A percentile compares a stretch with the other conserved stretches of the same genome.
Conservation (phyloP, 2,888 invertebrate genomes). For the Lathronympha strigana region DNA sequence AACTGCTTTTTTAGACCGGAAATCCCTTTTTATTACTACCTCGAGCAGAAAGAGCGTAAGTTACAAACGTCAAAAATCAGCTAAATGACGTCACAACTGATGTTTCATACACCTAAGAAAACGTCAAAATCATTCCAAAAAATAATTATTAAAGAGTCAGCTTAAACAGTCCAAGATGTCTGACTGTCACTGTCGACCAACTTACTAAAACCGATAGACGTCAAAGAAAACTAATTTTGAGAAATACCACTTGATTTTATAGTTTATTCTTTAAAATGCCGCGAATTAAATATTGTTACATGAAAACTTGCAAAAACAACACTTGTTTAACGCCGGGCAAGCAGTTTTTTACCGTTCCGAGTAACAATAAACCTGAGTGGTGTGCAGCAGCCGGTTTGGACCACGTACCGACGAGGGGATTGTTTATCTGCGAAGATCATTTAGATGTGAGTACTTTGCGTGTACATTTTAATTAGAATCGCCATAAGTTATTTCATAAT, state of each 20-base stretch:
- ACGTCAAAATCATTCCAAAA: background rate
- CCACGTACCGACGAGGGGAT: background rate
- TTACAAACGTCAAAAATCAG: constrained; percentile 1
- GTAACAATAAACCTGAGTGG: background rate
- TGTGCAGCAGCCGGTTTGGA: constrained; percentile 1
- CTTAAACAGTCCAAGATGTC: background rate
- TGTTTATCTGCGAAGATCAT: constrained; percentile 4
- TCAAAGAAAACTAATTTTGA: background rate
- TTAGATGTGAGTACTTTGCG: background rate
- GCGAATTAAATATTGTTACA: background rate
- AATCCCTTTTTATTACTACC: background rate
- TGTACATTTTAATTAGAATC: background rate
- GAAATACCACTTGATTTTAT: background rate
- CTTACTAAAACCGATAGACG: background rate
- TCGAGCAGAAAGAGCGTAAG: background rate
- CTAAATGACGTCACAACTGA: background rate
- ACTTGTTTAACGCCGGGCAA: background rate
- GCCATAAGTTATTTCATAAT: background rate
- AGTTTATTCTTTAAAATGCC: background rate
- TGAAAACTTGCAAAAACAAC: background rate
- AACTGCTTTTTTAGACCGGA: background rate
- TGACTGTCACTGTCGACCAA: background rate
- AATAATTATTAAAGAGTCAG: background rate
- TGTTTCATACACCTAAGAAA: background rate
- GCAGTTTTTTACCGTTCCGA: constrained; percentile 3